Conservation (phyloP, 1,140 invertebrate genomes). For the Panulirus ornatus region DNA sequence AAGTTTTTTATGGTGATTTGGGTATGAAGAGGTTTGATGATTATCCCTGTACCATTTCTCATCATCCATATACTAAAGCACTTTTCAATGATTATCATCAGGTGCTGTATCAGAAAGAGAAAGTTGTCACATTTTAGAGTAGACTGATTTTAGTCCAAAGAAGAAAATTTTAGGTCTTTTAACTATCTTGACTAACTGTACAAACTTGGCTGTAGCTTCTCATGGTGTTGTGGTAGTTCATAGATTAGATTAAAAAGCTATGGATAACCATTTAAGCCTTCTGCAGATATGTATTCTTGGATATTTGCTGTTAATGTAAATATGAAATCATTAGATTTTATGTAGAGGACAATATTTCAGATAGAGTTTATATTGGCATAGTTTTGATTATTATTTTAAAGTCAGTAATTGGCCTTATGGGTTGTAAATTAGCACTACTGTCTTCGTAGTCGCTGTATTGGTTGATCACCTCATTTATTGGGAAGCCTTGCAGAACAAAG, state of each 20-base stretch:
- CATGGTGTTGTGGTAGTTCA: background rate
- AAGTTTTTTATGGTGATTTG: background rate
- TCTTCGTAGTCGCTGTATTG: no score
- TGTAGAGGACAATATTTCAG: background rate
- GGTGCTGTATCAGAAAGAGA: no score
- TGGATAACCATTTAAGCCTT: background rate
- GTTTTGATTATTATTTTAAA: no score
- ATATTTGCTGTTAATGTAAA: background rate
- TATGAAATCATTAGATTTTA: background rate
- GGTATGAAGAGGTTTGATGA: background rate
- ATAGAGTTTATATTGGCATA: slow-evolving; percentile 4
- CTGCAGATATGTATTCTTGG: background rate
- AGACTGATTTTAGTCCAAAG: background rate
- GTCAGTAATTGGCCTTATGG: no score
- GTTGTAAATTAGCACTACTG: no score
- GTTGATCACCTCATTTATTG: background rate
- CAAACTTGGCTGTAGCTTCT: slow-evolving; percentile 2
- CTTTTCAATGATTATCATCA: background rate
- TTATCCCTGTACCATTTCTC: background rate
- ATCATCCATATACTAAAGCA: no score
- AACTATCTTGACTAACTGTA: background rate
- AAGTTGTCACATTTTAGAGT: background rate
- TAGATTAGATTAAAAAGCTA: background rate
- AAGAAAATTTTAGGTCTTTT: background rate
- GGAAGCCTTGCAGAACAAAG: background rate